Conservation (phyloP, 2,797 vertebrate species). For the Florisuga fusca region DNA sequence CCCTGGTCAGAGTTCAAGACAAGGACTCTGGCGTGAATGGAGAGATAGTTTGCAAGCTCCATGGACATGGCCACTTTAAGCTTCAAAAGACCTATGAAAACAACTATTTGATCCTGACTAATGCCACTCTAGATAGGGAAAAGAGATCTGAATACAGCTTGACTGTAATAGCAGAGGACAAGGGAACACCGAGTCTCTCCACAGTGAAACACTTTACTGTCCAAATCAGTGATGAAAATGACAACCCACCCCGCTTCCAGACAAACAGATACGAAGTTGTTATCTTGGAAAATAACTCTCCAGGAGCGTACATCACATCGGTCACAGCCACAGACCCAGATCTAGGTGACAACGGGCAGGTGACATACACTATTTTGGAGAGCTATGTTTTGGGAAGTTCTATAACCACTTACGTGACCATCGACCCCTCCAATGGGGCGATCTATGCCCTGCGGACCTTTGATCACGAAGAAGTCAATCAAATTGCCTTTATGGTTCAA, state of each 20-base stretch:
- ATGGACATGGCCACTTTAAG: slow-evolving; percentile 94
- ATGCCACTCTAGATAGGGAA: slow-evolving; percentile 92
- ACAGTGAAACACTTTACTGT: slow-evolving; percentile 96
- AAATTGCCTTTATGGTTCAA: slow-evolving; percentile 90
- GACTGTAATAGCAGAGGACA: slow-evolving; percentile 95
- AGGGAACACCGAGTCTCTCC: slow-evolving; percentile 91
- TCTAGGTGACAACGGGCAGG: slow-evolving; percentile 93
- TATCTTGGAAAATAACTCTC: slow-evolving; percentile 96
- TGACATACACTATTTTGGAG: slow-evolving; percentile 93
- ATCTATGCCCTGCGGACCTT: slow-evolving; percentile 94
- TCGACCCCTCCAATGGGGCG: slow-evolving; percentile 94
- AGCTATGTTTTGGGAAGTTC: slow-evolving; percentile 86
- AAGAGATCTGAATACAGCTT: slow-evolving; percentile 96
- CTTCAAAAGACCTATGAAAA: slow-evolving; percentile 96
- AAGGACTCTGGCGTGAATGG: slow-evolving; percentile 91
- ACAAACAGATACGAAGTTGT: slow-evolving; percentile 94
- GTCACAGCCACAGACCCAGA: slow-evolving; percentile 94
- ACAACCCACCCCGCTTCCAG: slow-evolving; percentile 94
- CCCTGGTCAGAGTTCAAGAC: slow-evolving; percentile 93
- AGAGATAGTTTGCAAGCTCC: slow-evolving; percentile 90
- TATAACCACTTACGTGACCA: slow-evolving; percentile 93
- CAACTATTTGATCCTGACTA: slow-evolving; percentile 97
- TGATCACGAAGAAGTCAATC: slow-evolving; percentile 93
- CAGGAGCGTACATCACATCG: slow-evolving; percentile 92
- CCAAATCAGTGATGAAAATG: slow-evolving; percentile 94